A percentile compares a stretch with the other conserved stretches of the same genome.
Conservation (phyloP, 2,797 vertebrate species). For the Chiroxiphia lanceolata region DNA sequence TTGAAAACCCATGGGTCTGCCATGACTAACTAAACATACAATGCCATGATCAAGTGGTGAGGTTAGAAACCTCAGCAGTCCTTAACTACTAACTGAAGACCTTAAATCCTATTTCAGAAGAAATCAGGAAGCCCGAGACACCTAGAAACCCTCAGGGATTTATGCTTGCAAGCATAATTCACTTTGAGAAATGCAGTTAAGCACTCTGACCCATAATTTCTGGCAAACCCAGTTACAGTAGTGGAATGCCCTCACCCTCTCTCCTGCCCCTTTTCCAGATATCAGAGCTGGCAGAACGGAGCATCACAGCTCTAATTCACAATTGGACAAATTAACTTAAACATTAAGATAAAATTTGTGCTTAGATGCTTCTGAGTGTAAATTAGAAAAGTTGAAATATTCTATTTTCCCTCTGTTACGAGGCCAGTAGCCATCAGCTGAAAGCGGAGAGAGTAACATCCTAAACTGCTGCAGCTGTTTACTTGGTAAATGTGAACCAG, state of each 20-base stretch:
- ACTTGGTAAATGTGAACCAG: neutral
- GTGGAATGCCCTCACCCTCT: neutral
- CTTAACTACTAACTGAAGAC: neutral
- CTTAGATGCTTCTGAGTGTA: neutral
- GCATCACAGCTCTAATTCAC: neutral
- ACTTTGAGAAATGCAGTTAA: neutral
- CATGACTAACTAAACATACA: neutral
- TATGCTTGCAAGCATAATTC: neutral
- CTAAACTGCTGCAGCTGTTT: conserved; percentile 36
- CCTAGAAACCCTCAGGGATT: neutral
- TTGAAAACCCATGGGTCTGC: neutral
- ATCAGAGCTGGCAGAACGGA: neutral
- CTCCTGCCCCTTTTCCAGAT: neutral
- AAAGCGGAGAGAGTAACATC: neutral
- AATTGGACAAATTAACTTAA: neutral
- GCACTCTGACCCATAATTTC: neutral
- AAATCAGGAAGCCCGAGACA: neutral
- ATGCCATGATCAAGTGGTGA: neutral
- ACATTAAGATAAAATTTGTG: neutral
- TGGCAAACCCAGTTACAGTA: neutral
- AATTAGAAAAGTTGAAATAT: neutral
- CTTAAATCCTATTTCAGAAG: neutral
- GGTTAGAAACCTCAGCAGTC: neutral
- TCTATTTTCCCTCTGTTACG: neutral
- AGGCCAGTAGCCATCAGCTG: conserved; percentile 7